phyloP scores from a whole-genome alignment of 2,113 vertebrate genomes.

The Coptodon rendalli region DNA sequence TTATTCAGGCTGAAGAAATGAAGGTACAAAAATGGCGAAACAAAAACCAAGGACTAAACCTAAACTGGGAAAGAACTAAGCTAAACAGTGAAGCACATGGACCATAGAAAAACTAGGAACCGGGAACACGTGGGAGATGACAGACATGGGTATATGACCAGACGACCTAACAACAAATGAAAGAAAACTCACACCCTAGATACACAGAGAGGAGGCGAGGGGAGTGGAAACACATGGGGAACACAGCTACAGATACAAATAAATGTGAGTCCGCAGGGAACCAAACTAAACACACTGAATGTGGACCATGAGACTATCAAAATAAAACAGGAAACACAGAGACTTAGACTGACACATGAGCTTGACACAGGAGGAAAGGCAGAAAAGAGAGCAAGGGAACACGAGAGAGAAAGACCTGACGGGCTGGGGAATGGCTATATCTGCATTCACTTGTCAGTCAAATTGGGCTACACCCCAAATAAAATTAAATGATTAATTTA shows the following conservation, averaged over 20 bases:
- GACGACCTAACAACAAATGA: neutral
- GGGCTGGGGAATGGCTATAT: neutral
- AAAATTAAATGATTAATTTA: too few relatives aligned
- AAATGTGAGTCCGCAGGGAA: neutral
- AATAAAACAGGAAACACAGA: neutral
- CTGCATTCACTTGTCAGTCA: rapidly evolving
- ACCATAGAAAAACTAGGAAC: neutral
- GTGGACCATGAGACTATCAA: neutral
- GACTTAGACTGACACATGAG: neutral
- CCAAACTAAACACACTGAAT: neutral
- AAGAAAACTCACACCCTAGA: neutral
- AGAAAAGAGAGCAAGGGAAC: neutral
- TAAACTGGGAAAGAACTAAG: neutral
- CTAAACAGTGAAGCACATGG: rapidly evolving
- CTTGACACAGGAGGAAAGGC: neutral
- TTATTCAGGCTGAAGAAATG: neutral
- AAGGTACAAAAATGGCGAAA: neutral
- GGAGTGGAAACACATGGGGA: neutral
- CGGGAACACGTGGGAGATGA: rapidly evolving
- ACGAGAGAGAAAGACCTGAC: rapidly evolving
- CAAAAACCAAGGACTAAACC: neutral
- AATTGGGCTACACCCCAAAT: neutral
- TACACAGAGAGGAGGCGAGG: neutral
- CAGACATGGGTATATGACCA: neutral
- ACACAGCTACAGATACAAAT: neutral